Conservation (phyloP, 23 tunicate species). For the Botrylloides violaceus region DNA sequence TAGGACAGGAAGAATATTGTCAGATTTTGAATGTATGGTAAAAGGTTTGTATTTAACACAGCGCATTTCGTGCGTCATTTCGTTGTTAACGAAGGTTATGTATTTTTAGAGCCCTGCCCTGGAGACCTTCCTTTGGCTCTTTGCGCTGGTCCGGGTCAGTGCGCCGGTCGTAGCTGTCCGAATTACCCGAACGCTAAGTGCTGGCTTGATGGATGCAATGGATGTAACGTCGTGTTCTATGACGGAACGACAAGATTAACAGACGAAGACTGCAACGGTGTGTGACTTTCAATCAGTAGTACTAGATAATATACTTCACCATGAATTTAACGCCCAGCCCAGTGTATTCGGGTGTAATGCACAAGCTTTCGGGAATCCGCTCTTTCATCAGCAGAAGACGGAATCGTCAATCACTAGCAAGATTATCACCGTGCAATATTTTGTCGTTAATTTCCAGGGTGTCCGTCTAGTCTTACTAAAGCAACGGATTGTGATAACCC, state of each 20-base stretch:
- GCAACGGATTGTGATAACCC: not conserved
- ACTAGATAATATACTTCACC: no score
- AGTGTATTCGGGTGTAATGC: no score
- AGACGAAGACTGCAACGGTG: slow-evolving; percentile 10
- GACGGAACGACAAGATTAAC: slow-evolving; percentile 7
- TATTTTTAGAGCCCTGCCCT: slow-evolving; percentile 7
- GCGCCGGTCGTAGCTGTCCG: slow-evolving; percentile 7
- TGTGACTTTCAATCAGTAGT: not conserved
- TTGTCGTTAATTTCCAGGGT: no score
- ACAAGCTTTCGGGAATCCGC: no score
- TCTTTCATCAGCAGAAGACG: no score
- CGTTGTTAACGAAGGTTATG: not conserved
- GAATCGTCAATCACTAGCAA: no score
- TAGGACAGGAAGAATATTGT: not conserved
- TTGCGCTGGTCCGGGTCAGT: not conserved
- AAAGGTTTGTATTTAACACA: not conserved
- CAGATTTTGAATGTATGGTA: not conserved
- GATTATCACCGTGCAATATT: no score
- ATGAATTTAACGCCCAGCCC: no score
- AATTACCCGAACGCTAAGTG: slow-evolving; percentile 12
- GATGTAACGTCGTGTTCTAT: slow-evolving; percentile 4
- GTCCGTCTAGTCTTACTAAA: not conserved
- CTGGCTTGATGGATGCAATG: slow-evolving; percentile 12
- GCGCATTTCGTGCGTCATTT: not conserved
- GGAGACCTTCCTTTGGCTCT: slow-evolving; percentile 10